Percentiles rank a stretch among this genome's conserved stretches.
Conservation (phyloP, 2,888 invertebrate species). For the Antitype chi region DNA sequence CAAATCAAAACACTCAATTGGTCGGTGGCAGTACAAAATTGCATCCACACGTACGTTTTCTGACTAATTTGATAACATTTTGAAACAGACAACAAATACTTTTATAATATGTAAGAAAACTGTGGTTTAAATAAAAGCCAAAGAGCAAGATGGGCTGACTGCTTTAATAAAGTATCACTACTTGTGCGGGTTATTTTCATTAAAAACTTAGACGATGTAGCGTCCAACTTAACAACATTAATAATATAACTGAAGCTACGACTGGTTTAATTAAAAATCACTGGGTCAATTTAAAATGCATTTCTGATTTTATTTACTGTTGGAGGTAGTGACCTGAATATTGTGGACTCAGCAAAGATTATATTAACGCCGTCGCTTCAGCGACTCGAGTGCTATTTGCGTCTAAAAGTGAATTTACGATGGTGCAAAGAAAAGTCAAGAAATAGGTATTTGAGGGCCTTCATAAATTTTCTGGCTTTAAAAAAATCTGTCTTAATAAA, state of each 20-base stretch:
- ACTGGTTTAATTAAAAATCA: constrained; percentile 57
- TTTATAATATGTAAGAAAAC: neutral
- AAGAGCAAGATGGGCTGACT: neutral
- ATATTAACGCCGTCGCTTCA: constrained; percentile 75
- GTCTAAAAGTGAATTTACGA: constrained; percentile 65
- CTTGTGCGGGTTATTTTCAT: constrained; percentile 23
- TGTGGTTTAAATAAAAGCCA: neutral
- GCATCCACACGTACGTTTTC: neutral
- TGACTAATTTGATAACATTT: neutral
- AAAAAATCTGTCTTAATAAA: constrained; percentile 43
- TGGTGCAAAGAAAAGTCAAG: constrained; percentile 58
- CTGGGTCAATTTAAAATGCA: constrained; percentile 64
- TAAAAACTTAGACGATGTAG: constrained; percentile 38
- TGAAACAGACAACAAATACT: neutral
- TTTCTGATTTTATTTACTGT: constrained; percentile 75
- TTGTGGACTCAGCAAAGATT: constrained; percentile 72
- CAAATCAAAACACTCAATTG: neutral
- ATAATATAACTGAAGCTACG: constrained; percentile 33
- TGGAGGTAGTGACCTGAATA: constrained; percentile 76
- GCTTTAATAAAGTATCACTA: neutral
- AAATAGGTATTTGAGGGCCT: constrained; percentile 57
- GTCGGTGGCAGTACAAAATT: neutral
- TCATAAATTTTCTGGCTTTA: constrained; percentile 47
- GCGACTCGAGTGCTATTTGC: constrained; percentile 72
- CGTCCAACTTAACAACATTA: constrained; percentile 32